Percentiles rank a stretch among this genome's conserved stretches.
These are phyloP conservation scores for Ornithoptera priamus DNA, from an alignment of 2,888 invertebrate genomes.

Conservation along the genomic window DNA sequence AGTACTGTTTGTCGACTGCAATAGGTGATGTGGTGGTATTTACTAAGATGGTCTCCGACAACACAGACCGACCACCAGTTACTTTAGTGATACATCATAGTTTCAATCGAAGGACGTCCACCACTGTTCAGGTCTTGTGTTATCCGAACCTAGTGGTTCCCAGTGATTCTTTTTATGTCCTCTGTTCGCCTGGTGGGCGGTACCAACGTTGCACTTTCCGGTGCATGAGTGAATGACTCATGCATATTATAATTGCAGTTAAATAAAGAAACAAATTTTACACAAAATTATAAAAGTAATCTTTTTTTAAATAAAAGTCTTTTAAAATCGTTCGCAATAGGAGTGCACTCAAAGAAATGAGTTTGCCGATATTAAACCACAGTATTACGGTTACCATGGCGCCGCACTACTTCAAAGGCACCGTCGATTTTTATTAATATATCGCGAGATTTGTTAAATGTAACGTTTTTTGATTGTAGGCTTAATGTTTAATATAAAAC, in stretches of 20 bases:
- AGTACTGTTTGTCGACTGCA: no score
- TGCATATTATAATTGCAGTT: not conserved
- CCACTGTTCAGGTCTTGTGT: no score
- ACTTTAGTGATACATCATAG: no score
- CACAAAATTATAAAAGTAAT: not conserved
- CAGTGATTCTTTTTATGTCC: no score
- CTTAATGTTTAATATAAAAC: not conserved
- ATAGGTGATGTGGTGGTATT: no score
- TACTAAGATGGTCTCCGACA: no score
- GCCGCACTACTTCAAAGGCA: constrained; percentile 1
- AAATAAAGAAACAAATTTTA: not conserved
- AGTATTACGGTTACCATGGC: not conserved
- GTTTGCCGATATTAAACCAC: constrained; percentile 9
- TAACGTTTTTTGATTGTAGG: not conserved
- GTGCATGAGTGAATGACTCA: no score
- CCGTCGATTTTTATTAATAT: not conserved
- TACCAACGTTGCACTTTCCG: no score
- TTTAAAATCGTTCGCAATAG: not conserved
- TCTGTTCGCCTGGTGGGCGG: no score
- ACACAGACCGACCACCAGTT: no score
- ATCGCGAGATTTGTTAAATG: not conserved
- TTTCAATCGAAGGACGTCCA: no score
- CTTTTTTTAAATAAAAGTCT: not conserved
- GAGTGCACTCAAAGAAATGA: constrained; percentile 21
- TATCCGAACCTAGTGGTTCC: no score